These are phyloP conservation scores for Aspidapion aeneum DNA, from an alignment of 2,888 invertebrate genomes.

Conservation along the genomic window DNA sequence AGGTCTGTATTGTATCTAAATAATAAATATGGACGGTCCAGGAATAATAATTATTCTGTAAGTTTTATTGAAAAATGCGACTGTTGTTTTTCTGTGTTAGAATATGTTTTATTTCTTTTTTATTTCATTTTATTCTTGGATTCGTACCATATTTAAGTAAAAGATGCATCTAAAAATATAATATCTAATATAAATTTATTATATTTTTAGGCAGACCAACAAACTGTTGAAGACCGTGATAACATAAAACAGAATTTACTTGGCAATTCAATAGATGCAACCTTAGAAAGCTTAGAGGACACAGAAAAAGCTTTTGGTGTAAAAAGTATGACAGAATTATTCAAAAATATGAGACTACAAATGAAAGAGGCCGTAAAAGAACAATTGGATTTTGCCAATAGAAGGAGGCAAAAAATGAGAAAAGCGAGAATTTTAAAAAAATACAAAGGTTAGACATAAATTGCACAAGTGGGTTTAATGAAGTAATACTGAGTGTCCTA, in stretches of 20 bases:
- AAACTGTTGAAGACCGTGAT: background rate
- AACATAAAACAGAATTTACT: background rate
- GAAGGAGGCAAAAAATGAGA: constrained; percentile 18
- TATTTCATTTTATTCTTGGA: too few species aligned
- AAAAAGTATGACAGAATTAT: constrained; percentile 30
- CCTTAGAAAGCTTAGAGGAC: constrained; percentile 16
- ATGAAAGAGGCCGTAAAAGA: constrained; percentile 23
- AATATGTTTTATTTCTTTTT: too few species aligned
- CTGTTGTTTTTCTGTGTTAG: too few species aligned
- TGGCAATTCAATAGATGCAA: background rate
- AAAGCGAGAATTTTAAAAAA: constrained; percentile 15
- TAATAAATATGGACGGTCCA: too few species aligned
- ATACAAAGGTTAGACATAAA: constrained; percentile 8
- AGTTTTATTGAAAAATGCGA: too few species aligned
- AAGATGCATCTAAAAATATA: background rate
- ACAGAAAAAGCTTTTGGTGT: constrained; percentile 27
- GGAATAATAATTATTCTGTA: too few species aligned
- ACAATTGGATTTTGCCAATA: constrained; percentile 6
- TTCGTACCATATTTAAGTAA: too few species aligned
- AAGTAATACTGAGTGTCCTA: too few species aligned
- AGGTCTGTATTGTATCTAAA: constrained; percentile 1
- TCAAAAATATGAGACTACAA: constrained; percentile 30
- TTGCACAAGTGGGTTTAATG: too few species aligned
- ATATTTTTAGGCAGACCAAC: constrained; percentile 1
- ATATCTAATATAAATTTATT: background rate